Evolutionary conservation across 2,888 invertebrate genomes (phyloP).

Genomic region (Linnaemya vulpina): DNA sequence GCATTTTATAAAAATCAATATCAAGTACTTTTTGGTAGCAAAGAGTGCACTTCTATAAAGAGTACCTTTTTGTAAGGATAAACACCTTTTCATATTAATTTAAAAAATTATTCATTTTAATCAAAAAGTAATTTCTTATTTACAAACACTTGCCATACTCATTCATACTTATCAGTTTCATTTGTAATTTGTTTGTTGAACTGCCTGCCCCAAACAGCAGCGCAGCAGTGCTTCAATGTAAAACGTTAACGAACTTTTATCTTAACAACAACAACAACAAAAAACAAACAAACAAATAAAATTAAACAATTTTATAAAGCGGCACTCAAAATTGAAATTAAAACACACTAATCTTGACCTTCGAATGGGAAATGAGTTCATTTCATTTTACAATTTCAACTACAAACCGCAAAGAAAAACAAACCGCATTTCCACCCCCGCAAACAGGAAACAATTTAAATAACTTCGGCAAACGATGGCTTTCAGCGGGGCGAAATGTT

Average conservation of each 20-base stretch:
- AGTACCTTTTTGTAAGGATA: not conserved
- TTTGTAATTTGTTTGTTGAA: constrained; percentile 2
- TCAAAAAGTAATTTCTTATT: not conserved
- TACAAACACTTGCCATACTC: not conserved
- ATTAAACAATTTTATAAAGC: constrained; percentile 73
- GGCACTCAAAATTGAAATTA: constrained; percentile 19
- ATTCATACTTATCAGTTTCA: constrained; percentile 15
- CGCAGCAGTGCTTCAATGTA: constrained; percentile 23
- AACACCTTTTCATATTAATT: too few species aligned
- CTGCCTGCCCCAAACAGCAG: not conserved
- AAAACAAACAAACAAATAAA: constrained; percentile 85
- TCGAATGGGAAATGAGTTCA: constrained; percentile 49
- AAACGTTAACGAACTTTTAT: constrained; percentile 82
- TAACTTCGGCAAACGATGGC: constrained; percentile 7
- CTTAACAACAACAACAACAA: too few species aligned
- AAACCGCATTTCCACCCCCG: constrained; percentile 6
- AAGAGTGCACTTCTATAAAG: not conserved
- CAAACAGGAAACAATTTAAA: constrained; percentile 3
- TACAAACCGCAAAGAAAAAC: constrained; percentile 19
- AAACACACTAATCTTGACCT: constrained; percentile 48
- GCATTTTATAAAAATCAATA: too few species aligned
- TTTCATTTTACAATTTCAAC: constrained; percentile 11
- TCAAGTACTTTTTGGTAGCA: too few species aligned
- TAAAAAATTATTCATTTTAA: not conserved
- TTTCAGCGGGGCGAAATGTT: not conserved